Evolutionary conservation across 2,888 invertebrate species (phyloP), one percentile per base, ranked within the genome.

Genomic region (Drosophila limbata): DNA sequence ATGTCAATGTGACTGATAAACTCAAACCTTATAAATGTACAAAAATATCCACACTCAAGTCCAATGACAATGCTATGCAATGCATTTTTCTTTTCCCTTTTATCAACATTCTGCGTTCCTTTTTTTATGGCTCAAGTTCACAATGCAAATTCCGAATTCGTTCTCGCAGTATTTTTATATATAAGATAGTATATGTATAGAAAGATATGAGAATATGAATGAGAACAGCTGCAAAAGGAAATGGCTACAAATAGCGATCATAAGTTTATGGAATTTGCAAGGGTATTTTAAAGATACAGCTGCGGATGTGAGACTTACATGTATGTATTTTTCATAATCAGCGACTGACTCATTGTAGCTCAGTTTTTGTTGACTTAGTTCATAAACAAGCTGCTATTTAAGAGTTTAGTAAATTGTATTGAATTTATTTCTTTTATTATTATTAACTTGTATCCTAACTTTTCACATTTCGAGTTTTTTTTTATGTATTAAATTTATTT

Each of bases 101-200:
- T 70, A 67, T 79, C 66, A 75, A 62, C 56, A 66, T 63, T 62
- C 69, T 48, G 31, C n/a, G 70, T 62, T 61, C 57, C 64, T 65
- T 65, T 69, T 65, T 75, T 59, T 61, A 64, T 62, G 62, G 47
- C 67, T 79, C 63, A 67, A 79, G 77, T 66, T 69, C 74, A 44
- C 55, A 76, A 55, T 60, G 80, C 67, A 56, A 64, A 68, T 67
- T 75, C 69, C 50, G 33, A 61, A 47, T 28, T 42, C 57, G 37
- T 48, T 15, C 59, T 28, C n/a, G 33, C 17, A 31, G 5, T 9
- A 42, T 45, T 59, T 53, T 21, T 60, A 45, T 25, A 25, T 39
- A 65, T 35, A 11, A 13, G 50, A 25, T 47, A 35, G 21, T 48
- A 8, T 37, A 28, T 48, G 5, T 37, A 56, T 28, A 56, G 59